A percentile compares a stretch with the other conserved stretches of the same genome.
Evolutionary conservation across 2,888 invertebrate species (phyloP).

Genomic region (Tridacna crocea): DNA sequence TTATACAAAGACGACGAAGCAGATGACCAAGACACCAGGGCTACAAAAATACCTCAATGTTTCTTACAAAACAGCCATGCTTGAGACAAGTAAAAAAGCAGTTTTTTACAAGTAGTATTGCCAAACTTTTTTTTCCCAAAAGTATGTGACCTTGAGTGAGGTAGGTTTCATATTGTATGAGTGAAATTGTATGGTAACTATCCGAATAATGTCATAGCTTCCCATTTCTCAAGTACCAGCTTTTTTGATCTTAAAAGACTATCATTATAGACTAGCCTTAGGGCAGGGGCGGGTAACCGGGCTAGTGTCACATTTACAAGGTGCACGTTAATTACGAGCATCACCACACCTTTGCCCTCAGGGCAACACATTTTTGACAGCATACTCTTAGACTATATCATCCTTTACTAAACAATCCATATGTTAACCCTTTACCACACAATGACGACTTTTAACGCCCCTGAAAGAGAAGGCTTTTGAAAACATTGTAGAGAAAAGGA

Average conservation of each 20-base stretch:
- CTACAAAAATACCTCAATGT: no score
- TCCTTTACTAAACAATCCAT: no score
- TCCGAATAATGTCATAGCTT: neutral
- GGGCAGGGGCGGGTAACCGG: conserved; percentile 31
- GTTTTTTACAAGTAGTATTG: no score
- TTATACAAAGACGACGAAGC: no score
- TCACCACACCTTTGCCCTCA: conserved; percentile 48
- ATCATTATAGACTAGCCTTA: conserved; percentile 27
- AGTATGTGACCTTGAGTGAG: no score
- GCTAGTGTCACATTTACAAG: conserved; percentile 45
- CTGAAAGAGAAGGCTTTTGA: neutral
- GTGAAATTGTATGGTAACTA: neutral
- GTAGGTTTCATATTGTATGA: no score
- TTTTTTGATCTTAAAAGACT: conserved; percentile 27
- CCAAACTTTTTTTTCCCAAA: no score
- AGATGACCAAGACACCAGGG: no score
- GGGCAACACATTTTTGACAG: conserved; percentile 4
- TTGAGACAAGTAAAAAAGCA: no score
- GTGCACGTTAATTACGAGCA: conserved; percentile 40
- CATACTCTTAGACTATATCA: no score
- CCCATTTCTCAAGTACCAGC: conserved; percentile 4
- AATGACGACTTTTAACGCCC: neutral
- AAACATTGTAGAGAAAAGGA: no score
- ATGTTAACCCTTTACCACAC: neutral
- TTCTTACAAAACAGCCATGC: no score